Percentiles rank a stretch among this genome's conserved stretches.
Evolutionary conservation across 2,888 invertebrate species (phyloP).

Genomic region (Carcina quercana): DNA sequence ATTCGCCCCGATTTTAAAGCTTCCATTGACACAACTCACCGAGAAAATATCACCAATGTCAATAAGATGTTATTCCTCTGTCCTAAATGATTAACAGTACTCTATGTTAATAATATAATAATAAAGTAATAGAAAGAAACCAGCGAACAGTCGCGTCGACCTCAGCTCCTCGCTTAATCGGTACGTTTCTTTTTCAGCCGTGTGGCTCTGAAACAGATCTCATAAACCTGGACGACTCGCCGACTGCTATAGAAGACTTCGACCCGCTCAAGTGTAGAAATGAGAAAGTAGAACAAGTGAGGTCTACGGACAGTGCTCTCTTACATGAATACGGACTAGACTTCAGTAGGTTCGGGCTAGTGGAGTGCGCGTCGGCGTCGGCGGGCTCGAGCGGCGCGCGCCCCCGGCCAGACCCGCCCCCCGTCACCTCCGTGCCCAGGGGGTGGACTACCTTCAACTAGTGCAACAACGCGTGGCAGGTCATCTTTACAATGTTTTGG

Average conservation of each 20-base stretch:
- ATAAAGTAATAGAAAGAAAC: background rate
- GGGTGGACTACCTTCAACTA: slow-evolving; percentile 66
- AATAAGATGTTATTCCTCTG: too few relatives aligned
- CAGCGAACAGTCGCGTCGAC: too few relatives aligned
- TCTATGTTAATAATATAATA: background rate
- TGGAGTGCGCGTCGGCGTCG: slow-evolving; percentile 48
- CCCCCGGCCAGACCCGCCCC: slow-evolving; percentile 24
- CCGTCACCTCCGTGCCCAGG: slow-evolving; percentile 38
- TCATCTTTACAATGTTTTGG: too few relatives aligned
- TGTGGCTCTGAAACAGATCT: slow-evolving; percentile 60
- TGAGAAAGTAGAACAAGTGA: slow-evolving; percentile 50
- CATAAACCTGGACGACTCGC: slow-evolving; percentile 62
- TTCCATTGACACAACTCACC: too few relatives aligned
- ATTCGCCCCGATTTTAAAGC: too few relatives aligned
- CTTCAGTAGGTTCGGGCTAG: slow-evolving; percentile 69
- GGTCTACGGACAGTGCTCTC: slow-evolving; percentile 76
- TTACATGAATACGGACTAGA: slow-evolving; percentile 84
- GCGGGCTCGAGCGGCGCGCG: slow-evolving; percentile 37
- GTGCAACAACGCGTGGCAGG: too few relatives aligned
- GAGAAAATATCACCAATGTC: too few relatives aligned
- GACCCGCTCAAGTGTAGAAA: slow-evolving; percentile 58
- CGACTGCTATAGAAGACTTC: slow-evolving; percentile 58
- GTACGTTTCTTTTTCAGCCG: slow-evolving; percentile 58
- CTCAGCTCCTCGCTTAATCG: slow-evolving; percentile 33
- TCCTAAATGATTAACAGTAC: background rate